Evolutionary conservation across 2,113 vertebrate species (phyloP).

Genomic region (Rafetus swinhoei): DNA sequence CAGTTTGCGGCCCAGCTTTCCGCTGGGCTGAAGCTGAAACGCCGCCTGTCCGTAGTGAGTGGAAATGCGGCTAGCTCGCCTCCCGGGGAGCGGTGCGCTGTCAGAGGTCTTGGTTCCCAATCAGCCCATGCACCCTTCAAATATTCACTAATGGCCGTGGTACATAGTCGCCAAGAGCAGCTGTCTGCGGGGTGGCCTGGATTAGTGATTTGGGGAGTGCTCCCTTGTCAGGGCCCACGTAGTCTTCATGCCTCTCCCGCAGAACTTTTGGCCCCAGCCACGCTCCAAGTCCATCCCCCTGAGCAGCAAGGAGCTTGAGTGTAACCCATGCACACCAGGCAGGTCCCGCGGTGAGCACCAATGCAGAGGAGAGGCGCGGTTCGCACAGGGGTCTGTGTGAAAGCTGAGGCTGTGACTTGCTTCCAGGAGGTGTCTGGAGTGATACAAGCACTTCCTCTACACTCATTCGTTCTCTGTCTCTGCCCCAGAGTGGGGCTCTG

Average conservation of each 20-base stretch:
- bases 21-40: background rate
- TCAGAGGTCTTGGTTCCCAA: background rate
- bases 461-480: background rate
- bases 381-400: background rate
- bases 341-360: fast-evolving
- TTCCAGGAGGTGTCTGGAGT: background rate
- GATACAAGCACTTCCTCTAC: background rate
- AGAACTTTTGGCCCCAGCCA: background rate
- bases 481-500: background rate
- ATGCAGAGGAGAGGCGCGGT: background rate
- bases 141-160: background rate
- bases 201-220: background rate
- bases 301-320: background rate
- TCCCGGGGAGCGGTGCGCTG: background rate
- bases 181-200: too few relatives aligned
- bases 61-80: background rate
- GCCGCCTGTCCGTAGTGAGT: background rate
- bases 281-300: background rate
- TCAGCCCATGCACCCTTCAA: background rate
- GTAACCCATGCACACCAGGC: background rate
- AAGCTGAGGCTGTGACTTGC: background rate
- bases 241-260: background rate
- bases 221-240: background rate
- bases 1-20: too few relatives aligned
- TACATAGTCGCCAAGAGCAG: background rate